Conservation (phyloP, 2,797 vertebrate species). For the Podarcis siculus region DNA sequence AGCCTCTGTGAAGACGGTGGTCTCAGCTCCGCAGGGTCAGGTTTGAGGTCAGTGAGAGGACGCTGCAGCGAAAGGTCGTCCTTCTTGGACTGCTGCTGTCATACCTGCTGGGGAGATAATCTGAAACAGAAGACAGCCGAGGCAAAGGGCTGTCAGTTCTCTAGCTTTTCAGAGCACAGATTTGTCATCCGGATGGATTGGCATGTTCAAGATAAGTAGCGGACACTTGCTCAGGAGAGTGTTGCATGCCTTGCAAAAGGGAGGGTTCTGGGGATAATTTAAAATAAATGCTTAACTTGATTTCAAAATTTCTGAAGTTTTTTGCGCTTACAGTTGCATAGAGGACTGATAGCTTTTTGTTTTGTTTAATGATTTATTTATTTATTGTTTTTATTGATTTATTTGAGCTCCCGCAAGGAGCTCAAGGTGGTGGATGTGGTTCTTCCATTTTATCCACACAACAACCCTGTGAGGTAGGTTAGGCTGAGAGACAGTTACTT, state of each 20-base stretch:
- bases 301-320: too few relatives aligned
- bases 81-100: not conserved
- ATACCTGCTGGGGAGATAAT: conserved; percentile 57
- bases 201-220: conserved; percentile 38
- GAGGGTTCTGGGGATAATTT: not conserved
- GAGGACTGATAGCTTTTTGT: too few relatives aligned
- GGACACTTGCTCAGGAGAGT: conserved; percentile 17
- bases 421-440: too few relatives aligned
- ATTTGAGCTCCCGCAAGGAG: too few relatives aligned
- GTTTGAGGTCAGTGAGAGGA: conserved; percentile 56
- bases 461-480: too few relatives aligned
- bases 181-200: conserved; percentile 9
- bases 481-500: too few relatives aligned
- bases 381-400: too few relatives aligned
- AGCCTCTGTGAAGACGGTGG: conserved; percentile 7
- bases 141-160: not conserved
- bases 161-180: not conserved
- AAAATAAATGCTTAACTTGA: too few relatives aligned
- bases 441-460: too few relatives aligned
- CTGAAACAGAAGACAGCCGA: conserved; percentile 35
- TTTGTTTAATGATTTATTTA: too few relatives aligned
- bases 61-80: conserved; percentile 40
- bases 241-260: conserved; percentile 15
- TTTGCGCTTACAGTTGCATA: too few relatives aligned
- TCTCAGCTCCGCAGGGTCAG: conserved; percentile 60